These are phyloP conservation scores for Agrochola lota DNA, from an alignment of 2,888 invertebrate genomes.

Conservation along the genomic window DNA sequence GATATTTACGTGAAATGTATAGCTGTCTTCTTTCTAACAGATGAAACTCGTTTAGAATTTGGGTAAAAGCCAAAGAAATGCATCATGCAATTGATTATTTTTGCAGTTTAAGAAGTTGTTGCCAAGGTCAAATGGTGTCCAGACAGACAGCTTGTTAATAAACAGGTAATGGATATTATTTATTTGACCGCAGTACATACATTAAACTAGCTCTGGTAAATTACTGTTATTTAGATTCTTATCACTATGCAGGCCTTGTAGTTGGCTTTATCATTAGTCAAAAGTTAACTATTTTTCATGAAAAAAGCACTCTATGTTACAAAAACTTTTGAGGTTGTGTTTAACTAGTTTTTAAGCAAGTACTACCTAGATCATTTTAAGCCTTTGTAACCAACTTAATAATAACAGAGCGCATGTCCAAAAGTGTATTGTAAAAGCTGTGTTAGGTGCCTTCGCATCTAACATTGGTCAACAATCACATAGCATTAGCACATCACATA, in stretches of 20 bases:
- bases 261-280: conserved; percentile 9
- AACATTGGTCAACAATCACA: neutral
- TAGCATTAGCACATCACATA: neutral
- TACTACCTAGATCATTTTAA: neutral
- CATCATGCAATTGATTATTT: conserved; percentile 9
- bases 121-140: conserved; percentile 5
- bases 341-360: neutral
- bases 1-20: neutral
- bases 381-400: neutral
- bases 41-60: conserved; percentile 11
- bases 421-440: no score
- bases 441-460: neutral
- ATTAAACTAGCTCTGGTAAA: neutral
- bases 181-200: conserved; percentile 32
- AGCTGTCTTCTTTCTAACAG: no score
- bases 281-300: neutral
- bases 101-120: conserved; percentile 7
- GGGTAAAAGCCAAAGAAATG: conserved; percentile 25
- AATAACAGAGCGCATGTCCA: neutral
- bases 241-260: conserved; percentile 7
- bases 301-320: neutral
- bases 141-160: neutral
- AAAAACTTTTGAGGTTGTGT: neutral
- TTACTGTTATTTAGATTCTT: conserved; percentile 37
- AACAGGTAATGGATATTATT: conserved; percentile 30